Evolutionary conservation across 2,113 vertebrate genomes (phyloP), one percentile per base, ranked within the genome.

Genomic region (Agapornis roseicollis): DNA sequence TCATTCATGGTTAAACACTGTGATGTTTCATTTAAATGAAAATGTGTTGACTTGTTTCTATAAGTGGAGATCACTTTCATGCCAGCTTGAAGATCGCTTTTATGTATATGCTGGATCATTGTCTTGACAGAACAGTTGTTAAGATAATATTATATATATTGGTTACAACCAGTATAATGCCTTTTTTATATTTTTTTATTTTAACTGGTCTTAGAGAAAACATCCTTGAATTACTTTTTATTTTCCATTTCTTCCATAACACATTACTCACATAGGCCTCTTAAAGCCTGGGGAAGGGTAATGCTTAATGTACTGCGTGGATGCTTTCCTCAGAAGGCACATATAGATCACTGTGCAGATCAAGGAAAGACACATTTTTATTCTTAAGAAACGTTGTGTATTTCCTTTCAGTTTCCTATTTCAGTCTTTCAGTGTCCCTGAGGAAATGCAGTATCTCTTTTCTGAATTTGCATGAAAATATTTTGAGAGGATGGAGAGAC

Each of bases 401-500:
- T 88, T 88, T 85, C 53, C 64, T 96, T 71, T 69, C 87, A 49
- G 61, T 77, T 87, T 85, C 39, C n/a, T 78, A 2, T 80, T 94
- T 77, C 50, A 64, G 56, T 39, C 78, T 87, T 87, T 70, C 70
- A 17, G 20, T 85, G 68, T 88, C 81, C 88, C 44, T 60, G 44
- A 85, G 68, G 91, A 94, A 95, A 74, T 74, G 42, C 33, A 83
- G 27, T 53, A n/a, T 91, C 65, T 91, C 60, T 91, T 13, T 46
- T 86, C 72, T 93, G 79, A 93, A 92, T 91, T 83, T 88, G 65
- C 72, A 83, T 86, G 55, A 83, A 96, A 88, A 91, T 96, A 93
- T 93, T 93, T 85, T 85, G 88, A 93, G 88, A 91, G 79, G 29
- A 42, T 80, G 55, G 68, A 80, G 81, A 86, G 88, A 64, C 47